A percentile compares a stretch with the other conserved stretches of the same genome.
These are phyloP conservation scores for Phalacrocorax brasilianus DNA, from an alignment of 2,113 vertebrate genomes.

Conservation along the genomic window DNA sequence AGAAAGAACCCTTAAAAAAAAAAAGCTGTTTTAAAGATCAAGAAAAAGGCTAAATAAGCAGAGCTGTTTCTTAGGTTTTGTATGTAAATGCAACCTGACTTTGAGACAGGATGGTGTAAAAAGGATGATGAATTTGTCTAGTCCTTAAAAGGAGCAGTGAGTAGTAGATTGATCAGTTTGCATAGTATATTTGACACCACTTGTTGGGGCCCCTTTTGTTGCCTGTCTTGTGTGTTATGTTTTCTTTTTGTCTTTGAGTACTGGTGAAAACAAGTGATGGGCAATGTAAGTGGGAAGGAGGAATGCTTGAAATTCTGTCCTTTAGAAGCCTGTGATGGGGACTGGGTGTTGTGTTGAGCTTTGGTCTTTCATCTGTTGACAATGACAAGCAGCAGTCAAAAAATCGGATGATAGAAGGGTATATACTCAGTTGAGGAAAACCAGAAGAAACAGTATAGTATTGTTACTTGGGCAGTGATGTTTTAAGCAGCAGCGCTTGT, in stretches of 20 bases:
- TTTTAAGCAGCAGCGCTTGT: fast-evolving
- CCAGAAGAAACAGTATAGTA: not conserved
- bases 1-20: not conserved
- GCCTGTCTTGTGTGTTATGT: not conserved
- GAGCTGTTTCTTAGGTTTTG: not conserved
- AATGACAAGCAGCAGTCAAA: not conserved
- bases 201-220: not conserved
- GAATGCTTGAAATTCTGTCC: not conserved
- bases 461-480: not conserved
- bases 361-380: not conserved
- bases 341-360: not conserved
- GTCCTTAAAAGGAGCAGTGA: not conserved
- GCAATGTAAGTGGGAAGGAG: not conserved
- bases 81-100: not conserved
- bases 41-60: not conserved
- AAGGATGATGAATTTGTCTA: not conserved
- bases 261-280: not conserved
- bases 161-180: not conserved
- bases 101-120: not conserved
- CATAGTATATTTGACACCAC: not conserved
- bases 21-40: not conserved
- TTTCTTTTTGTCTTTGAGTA: not conserved
- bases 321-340: not conserved
- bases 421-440: not conserved
- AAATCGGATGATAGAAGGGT: not conserved